These are phyloP conservation scores for Molossus alvarezi DNA, from an alignment of 2,797 vertebrate genomes.

Conservation along the genomic window DNA sequence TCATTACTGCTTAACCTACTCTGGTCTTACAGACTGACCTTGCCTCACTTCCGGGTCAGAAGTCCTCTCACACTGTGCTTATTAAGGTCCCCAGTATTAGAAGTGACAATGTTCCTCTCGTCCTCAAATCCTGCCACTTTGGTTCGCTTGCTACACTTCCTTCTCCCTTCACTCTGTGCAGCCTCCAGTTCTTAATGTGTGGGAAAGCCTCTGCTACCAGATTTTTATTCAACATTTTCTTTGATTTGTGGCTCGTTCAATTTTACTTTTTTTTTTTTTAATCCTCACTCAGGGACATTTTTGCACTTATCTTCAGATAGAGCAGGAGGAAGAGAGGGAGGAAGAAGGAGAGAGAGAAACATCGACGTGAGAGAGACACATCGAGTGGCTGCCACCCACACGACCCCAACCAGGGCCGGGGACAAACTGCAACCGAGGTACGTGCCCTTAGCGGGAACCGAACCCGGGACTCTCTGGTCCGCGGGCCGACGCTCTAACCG, in stretches of 20 bases:
- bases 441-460: too few relatives aligned
- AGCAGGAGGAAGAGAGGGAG: too few relatives aligned
- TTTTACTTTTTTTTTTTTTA: slow-evolving; percentile 6
- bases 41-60: slow-evolving; percentile 7
- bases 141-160: background rate
- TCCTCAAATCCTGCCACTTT: background rate
- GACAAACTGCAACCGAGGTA: too few relatives aligned
- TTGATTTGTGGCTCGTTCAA: slow-evolving; percentile 14
- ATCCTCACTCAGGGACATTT: too few relatives aligned
- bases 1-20: slow-evolving; percentile 24
- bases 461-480: too few relatives aligned
- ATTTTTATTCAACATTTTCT: slow-evolving; percentile 50
- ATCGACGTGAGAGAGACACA: too few relatives aligned
- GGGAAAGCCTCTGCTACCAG: background rate
- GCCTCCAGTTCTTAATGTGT: background rate
- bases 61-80: background rate
- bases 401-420: too few relatives aligned
- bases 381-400: too few relatives aligned
- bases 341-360: too few relatives aligned
- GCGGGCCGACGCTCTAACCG: too few relatives aligned
- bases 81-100: background rate
- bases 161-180: slow-evolving; percentile 47
- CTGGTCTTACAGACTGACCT: slow-evolving; percentile 23
- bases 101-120: background rate
- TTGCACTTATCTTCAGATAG: too few relatives aligned